Base-by-base conservation (phyloP, 2,888 invertebrate genomes). In the Nephrotoma guestfalica region DNA sequence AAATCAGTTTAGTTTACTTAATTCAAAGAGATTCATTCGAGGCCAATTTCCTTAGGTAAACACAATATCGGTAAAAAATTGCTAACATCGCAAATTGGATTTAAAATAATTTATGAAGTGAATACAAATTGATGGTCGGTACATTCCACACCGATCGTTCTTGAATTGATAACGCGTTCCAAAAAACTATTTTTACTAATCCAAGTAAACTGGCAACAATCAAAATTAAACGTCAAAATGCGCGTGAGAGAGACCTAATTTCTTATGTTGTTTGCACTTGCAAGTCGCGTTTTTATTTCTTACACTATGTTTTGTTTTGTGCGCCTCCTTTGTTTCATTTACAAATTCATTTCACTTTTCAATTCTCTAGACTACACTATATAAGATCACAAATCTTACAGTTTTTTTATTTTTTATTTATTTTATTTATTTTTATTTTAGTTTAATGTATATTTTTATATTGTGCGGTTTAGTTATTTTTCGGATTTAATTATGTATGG, bases 331-430 rank as follows among this genome's bases (percentile, higher is more conserved):
- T 84, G 41, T 84, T 84, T 84, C 84, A 41, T 84, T 84, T 84
- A 41, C 41, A 84, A 84, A 15, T 84, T 84, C 84, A 84, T 84
- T 84, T 84, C 84, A 84, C 84, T 84, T 84, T 84, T 42, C n/a
- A 84, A 41, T 41, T 41, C 42, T 84, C 84, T 84, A 15, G 57
- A 11, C 57, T 57, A 41, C n/a, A 41, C 41, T 84, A 9, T 47
- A 30, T 30, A 71, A 71, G 71, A 71, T 71, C 18, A 71, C 30
- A 71, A 30, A 71, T 71, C 71, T 71, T 71, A 71, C 9, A 18
- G 71, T 30, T 71, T 71, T 6, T 57, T 15, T 57, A 57, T 57
- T 57, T 47, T 47, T 57, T 57, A 15, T 57, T 57, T 57, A 30
- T 47, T 47, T 47, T 47, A 13, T 47, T 47, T 47, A 13, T 47